Conservation (phyloP, 1,140 invertebrate genomes). For the Orius insidiosus region DNA sequence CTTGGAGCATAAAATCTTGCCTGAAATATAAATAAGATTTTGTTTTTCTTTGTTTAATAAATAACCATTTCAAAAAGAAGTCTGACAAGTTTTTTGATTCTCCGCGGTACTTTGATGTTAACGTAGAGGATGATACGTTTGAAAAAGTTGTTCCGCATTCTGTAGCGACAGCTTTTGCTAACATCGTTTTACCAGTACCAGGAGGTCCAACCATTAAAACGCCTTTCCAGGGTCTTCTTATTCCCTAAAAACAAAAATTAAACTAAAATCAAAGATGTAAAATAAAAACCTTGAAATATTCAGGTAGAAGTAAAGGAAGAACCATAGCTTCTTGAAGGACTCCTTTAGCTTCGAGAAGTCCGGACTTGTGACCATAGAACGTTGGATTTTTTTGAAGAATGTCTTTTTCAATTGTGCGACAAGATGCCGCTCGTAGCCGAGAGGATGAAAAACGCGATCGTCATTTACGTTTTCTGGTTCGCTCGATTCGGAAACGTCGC, state of each 20-base stretch:
- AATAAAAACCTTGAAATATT: constrained; percentile 49
- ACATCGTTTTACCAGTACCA: constrained; percentile 90
- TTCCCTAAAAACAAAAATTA: constrained; percentile 35
- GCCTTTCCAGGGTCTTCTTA: constrained; percentile 76
- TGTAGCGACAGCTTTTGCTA: constrained; percentile 97
- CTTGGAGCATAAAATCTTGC: constrained; percentile 50
- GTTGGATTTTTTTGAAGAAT: constrained; percentile 42
- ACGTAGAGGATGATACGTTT: constrained; percentile 48
- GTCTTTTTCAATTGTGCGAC: constrained; percentile 50
- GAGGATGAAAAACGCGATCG: constrained; percentile 44
- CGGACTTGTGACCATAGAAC: constrained; percentile 48
- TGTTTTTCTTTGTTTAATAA: no score
- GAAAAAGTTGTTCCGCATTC: constrained; percentile 61
- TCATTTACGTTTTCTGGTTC: constrained; percentile 24
- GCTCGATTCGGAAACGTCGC: constrained; percentile 24
- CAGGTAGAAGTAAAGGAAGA: constrained; percentile 45
- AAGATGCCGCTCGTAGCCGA: constrained; percentile 59
- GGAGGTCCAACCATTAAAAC: constrained; percentile 70
- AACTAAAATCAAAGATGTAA: no score
- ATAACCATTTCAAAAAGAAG: constrained; percentile 57
- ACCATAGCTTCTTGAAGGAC: constrained; percentile 53
- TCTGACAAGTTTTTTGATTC: constrained; percentile 56
- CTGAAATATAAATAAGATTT: no score
- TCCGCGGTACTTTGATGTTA: constrained; percentile 57
- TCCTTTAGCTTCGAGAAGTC: constrained; percentile 45